A percentile compares a stretch with the other conserved stretches of the same genome.
Conservation (phyloP, 2,113 vertebrate genomes). For the Thalassoma bifasciatum region DNA sequence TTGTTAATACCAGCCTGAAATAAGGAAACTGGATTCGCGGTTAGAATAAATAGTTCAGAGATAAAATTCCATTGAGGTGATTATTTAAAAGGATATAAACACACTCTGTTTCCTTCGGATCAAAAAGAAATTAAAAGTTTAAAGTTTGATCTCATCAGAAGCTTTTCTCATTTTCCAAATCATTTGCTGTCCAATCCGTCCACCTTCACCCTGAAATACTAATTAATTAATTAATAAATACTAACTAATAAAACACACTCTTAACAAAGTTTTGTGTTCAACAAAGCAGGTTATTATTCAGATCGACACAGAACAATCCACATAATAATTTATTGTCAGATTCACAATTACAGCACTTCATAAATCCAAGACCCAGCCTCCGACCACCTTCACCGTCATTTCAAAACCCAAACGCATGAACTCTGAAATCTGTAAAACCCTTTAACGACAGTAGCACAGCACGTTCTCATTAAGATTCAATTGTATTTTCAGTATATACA, state of each 20-base stretch:
- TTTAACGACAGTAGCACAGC: slow-evolving; percentile 65
- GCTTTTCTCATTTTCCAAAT: background rate
- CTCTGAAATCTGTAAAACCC: slow-evolving; percentile 22
- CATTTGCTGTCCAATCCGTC: background rate
- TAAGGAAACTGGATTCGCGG: too few species aligned
- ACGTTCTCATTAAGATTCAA: slow-evolving; percentile 56
- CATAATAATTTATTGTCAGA: slow-evolving; percentile 66
- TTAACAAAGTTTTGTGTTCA: background rate
- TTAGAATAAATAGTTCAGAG: too few species aligned
- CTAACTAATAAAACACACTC: too few species aligned
- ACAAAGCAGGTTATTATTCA: background rate
- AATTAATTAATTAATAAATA: too few species aligned
- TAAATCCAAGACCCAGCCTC: slow-evolving; percentile 23
- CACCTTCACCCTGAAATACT: background rate
- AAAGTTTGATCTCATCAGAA: too few species aligned
- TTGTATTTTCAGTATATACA: slow-evolving; percentile 80
- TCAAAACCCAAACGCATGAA: slow-evolving; percentile 26
- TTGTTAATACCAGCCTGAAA: too few species aligned
- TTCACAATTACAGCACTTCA: slow-evolving; percentile 57
- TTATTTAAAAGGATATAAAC: too few species aligned
- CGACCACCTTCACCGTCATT: slow-evolving; percentile 27
- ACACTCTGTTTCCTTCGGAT: too few species aligned
- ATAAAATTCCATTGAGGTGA: too few species aligned
- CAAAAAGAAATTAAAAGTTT: too few species aligned
- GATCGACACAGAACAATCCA: slow-evolving; percentile 4